Evolutionary conservation across 37 sponge, comb jelly and placozoan genomes (phyloP), one percentile per base, ranked within the genome.

Genomic region (Hexactinellida sp.): DNA sequence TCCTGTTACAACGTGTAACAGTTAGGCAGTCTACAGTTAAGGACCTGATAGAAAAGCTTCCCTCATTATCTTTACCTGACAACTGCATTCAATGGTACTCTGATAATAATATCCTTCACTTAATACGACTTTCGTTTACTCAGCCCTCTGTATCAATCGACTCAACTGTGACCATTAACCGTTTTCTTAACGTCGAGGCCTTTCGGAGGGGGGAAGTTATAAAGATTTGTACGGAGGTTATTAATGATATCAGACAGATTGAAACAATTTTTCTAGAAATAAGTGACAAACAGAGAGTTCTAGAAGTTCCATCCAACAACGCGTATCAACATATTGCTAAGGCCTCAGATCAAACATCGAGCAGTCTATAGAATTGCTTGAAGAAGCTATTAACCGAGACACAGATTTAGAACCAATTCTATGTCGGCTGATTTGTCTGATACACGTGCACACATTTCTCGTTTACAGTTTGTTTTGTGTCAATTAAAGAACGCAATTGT

Each of bases 31-130:
- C n/a, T n/a, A n/a, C n/a, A n/a, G n/a, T n/a, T n/a, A 63, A 23
- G 13, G 76, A 63, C 76, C 76, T 63, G 76, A 7, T 63, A 23
- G 34, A n/a, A 63, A 63, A 63, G 76, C 76, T 63, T 63, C 76
- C 76, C 34, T 63, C 76, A 63, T n/a, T 23, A 21, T 23, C 13
- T 41, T 63, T 63, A 63, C 76, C 76, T 63, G 76, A 63, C 76
- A 63, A 63, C 34, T 25, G 76, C 76, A 63, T 63, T 63, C 76
- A 63, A 63, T n/a, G 76, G 76, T 23, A 63, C 47, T 41, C 47
- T 41, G 47, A 41, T 41, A 41, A 41, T 41, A 13, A 41, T 63
- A 63, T 23, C 13, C 76, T 63, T 63, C 76, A 63, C 76, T 63
- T 63, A 63, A 63, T 63, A 41, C 47, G 13, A 41, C 47, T 41